Evolutionary conservation across 1,140 invertebrate genomes (phyloP).

Genomic region (Drosophila lowei): DNA sequence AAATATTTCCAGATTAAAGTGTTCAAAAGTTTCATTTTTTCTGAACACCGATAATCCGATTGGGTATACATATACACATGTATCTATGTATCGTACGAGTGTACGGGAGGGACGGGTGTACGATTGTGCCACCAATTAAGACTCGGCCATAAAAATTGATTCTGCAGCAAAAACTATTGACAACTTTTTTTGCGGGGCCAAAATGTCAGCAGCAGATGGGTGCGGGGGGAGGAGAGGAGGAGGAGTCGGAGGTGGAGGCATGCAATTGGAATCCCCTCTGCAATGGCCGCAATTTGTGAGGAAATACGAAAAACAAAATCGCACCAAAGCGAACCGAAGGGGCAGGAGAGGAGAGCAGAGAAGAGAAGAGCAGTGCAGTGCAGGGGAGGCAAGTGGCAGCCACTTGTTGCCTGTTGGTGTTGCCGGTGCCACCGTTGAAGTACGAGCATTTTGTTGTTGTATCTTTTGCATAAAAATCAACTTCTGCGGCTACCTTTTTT

Average conservation of each 20-base stretch:
- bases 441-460: constrained; percentile 16
- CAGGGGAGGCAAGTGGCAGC: constrained; percentile 10
- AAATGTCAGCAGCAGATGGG: constrained; percentile 18
- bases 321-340: constrained; percentile 5
- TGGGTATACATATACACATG: not conserved
- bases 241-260: not conserved
- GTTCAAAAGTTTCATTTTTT: not conserved
- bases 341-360: not conserved
- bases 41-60: constrained; percentile 7
- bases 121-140: constrained; percentile 26
- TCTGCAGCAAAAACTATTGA: constrained; percentile 28
- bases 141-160: constrained; percentile 36
- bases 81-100: not conserved
- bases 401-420: constrained; percentile 36
- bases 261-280: constrained; percentile 28
- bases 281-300: constrained; percentile 52
- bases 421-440: constrained; percentile 20
- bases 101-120: not conserved
- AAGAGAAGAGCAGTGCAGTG: not conserved
- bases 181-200: constrained; percentile 32
- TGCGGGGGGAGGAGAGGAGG: not conserved
- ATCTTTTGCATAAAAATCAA: constrained; percentile 38
- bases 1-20: too few relatives aligned
- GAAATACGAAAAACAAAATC: constrained; percentile 35
- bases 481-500: constrained; percentile 16